Evolutionary conservation across 2,113 vertebrate species (phyloP), one percentile per base, ranked within the genome.

Genomic region (Amblyopsis rosae): DNA sequence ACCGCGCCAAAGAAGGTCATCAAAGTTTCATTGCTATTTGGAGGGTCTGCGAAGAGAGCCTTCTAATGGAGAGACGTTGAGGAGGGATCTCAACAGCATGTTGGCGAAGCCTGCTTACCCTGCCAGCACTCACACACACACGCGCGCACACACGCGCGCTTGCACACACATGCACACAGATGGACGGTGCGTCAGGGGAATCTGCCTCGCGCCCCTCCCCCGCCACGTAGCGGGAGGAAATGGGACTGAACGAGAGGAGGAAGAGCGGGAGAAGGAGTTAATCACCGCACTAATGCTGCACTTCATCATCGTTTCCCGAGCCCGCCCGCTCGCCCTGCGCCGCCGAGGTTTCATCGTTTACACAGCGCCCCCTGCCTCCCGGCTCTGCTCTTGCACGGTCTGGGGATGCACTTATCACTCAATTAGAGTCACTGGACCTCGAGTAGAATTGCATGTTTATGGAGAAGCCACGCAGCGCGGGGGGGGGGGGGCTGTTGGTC

Each of bases 261-360:
- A 91, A 90, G 87, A 91, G 87, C 83, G 74, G 83, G 80, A 87
- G 80, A 90, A 89, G 88, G 82, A 92, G 90, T 91, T 93, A 93
- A 93, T 92, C 89, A 91, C 88, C 78, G 75, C 74, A 67, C 88
- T 93, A 92, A 93, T 90, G 91, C 86, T 78, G 87, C 82, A 91
- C 87, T 93, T 93, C 90, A 92, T 93, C 91, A 92, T 90, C 85
- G 86, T 92, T 92, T 92, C 87, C 90, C 82, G 80, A 82, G 81
- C 87, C 82, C 65, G 83, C 82, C 81, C 85, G 86, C 84, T 80
- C 76, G 70, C 67, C 72, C 73, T 76, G 59, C 73, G 26, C 82
- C 69, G 81, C 72, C 60, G 72, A 65, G 15, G 33, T 69, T 76
- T 75, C 67, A 73, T 79, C 72, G 79, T 79, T 81, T 79, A 68